phyloP scores from a whole-genome alignment of 2,888 invertebrate species.

The Choristoneura rosaceana region DNA sequence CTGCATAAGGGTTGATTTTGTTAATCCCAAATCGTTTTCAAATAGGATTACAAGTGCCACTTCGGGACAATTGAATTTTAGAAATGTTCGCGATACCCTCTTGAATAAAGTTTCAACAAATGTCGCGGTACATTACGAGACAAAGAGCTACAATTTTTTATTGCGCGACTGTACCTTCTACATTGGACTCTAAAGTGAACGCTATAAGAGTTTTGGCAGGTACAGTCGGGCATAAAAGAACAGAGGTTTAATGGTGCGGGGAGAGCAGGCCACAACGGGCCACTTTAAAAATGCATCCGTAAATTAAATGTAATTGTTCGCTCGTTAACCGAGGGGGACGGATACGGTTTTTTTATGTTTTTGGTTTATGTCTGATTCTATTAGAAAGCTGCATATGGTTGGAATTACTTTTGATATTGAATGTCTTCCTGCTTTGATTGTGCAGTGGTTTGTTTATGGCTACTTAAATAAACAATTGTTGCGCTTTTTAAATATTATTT shows the following conservation, averaged over 20 bases:
- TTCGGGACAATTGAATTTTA: conserved; percentile 77
- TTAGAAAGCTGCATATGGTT: conserved; percentile 37
- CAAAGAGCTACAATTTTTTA: conserved; percentile 32
- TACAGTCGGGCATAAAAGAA: conserved; percentile 49
- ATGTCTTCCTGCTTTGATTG: conserved; percentile 38
- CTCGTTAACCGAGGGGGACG: conserved; percentile 73
- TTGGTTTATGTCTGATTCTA: conserved; percentile 25
- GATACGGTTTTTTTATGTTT: conserved; percentile 44
- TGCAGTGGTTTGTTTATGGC: not conserved
- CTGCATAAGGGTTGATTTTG: conserved; percentile 39
- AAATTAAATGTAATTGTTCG: conserved; percentile 86
- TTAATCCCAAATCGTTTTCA: conserved; percentile 29
- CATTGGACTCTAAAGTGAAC: conserved; percentile 22
- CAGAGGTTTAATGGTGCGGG: conserved; percentile 64
- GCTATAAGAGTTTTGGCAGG: conserved; percentile 9
- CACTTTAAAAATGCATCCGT: conserved; percentile 81
- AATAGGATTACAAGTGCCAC: conserved; percentile 70
- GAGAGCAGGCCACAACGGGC: conserved; percentile 70
- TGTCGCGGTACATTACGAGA: conserved; percentile 75
- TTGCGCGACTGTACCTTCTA: not conserved
- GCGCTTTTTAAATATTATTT: not conserved
- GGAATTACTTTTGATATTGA: conserved; percentile 38
- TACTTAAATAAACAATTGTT: conserved; percentile 5
- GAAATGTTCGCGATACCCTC: conserved; percentile 76
- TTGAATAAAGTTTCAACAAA: conserved; percentile 81